Conservation (phyloP, 1,140 invertebrate species). For the Neodiprion virginianus region DNA sequence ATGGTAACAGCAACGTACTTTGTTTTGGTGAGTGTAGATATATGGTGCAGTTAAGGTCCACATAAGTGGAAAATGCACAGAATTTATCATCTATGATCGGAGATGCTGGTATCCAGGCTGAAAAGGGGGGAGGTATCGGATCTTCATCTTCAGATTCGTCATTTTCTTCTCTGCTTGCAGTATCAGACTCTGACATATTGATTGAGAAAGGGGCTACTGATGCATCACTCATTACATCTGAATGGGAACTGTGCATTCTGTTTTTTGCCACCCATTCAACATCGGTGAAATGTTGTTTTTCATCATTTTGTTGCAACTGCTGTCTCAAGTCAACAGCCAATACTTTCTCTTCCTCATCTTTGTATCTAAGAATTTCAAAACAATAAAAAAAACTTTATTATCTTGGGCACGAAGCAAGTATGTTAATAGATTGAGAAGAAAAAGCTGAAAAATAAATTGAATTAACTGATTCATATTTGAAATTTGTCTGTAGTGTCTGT, state of each 20-base stretch:
- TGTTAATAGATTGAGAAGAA: no score
- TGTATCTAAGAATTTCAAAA: conserved; percentile 26
- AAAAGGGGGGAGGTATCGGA: conserved; percentile 5
- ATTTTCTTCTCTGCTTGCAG: not conserved
- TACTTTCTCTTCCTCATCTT: conserved; percentile 30
- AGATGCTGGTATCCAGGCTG: conserved; percentile 50
- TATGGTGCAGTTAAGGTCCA: conserved; percentile 64
- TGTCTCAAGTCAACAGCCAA: conserved; percentile 44
- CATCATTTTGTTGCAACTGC: conserved; percentile 27
- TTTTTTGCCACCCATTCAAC: conserved; percentile 4
- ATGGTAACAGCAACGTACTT: conserved; percentile 24
- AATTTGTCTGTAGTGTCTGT: no score
- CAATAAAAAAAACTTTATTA: not conserved
- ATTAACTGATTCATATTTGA: no score
- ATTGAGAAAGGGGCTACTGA: not conserved
- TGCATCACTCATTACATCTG: not conserved
- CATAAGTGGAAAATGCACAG: conserved; percentile 61
- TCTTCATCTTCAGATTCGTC: conserved; percentile 10
- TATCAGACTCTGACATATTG: not conserved
- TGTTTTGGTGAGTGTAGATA: conserved; percentile 57
- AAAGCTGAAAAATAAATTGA: no score
- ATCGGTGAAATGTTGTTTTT: not conserved
- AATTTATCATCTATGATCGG: conserved; percentile 55
- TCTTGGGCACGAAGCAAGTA: no score
- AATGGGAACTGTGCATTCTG: not conserved